Conservation (phyloP, 2,797 vertebrate species). For the Sebastiscus tertius region DNA sequence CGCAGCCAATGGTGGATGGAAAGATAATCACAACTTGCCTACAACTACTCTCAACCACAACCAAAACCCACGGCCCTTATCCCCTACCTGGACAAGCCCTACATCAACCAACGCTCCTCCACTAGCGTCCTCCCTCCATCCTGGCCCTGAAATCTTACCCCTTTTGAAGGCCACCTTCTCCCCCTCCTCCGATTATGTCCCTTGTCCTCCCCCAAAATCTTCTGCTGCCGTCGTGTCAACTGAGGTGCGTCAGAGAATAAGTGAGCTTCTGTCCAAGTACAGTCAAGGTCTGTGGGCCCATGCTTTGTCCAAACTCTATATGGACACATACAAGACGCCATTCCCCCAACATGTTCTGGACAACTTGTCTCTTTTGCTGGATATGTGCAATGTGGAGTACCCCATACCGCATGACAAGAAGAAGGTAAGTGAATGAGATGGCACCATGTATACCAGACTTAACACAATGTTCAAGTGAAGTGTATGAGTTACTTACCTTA, state of each 20-base stretch:
- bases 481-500: not conserved
- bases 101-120: not conserved
- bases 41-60: not conserved
- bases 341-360: conserved; percentile 86
- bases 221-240: conserved; percentile 46
- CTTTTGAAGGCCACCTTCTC: conserved; percentile 27
- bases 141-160: conserved; percentile 11
- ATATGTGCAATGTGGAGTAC: conserved; percentile 88
- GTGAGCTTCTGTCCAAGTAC: conserved; percentile 88
- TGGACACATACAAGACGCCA: conserved; percentile 87
- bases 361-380: conserved; percentile 84
- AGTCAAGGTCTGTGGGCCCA: conserved; percentile 91
- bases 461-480: not conserved
- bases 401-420: conserved; percentile 82
- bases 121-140: not conserved
- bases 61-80: not conserved
- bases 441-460: too few relatives aligned
- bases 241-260: conserved; percentile 83
- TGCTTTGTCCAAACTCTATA: conserved; percentile 90
- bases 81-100: not conserved
- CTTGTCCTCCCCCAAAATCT: not conserved
- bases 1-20: not conserved
- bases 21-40: not conserved
- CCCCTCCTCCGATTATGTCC: not conserved
- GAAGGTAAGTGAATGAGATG: conserved; percentile 70